Conservation (phyloP, 1,140 invertebrate genomes). For the Ericerus pela region DNA sequence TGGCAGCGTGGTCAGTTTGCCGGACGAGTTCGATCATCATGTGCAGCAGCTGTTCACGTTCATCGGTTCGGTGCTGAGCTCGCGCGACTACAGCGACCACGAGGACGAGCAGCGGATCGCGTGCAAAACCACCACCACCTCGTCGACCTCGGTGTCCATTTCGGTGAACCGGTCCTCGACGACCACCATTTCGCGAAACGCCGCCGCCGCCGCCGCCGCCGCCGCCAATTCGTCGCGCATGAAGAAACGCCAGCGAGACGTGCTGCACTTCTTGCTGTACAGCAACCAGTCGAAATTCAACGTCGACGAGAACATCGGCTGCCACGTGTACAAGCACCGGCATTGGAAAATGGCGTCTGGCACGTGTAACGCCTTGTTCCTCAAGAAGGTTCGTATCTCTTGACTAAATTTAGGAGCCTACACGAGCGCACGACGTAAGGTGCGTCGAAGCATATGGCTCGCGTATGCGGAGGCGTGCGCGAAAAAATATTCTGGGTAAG, state of each 20-base stretch:
- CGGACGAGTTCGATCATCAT: constrained; percentile 34
- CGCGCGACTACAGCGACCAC: constrained; percentile 20
- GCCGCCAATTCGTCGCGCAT: constrained; percentile 3
- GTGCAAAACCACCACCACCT: background rate
- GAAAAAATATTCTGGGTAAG: no score
- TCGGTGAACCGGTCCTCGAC: background rate
- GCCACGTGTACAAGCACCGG: constrained; percentile 35
- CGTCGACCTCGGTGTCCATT: constrained; percentile 1
- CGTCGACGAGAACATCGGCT: constrained; percentile 21
- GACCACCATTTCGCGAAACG: background rate
- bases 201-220: constrained; percentile 1
- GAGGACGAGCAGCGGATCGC: background rate
- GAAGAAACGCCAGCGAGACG: constrained; percentile 14
- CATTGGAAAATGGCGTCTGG: constrained; percentile 57
- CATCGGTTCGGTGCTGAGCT: constrained; percentile 39
- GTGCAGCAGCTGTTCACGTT: constrained; percentile 62
- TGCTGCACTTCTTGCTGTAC: constrained; percentile 20
- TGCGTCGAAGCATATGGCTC: no score
- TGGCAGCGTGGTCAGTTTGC: constrained; percentile 34
- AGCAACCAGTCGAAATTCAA: constrained; percentile 16
- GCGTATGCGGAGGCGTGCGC: no score
- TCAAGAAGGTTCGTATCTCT: constrained; percentile 46
- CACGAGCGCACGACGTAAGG: no score
- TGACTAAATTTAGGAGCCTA: no score
- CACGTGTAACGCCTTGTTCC: constrained; percentile 55